Base-by-base conservation (phyloP, 2,113 vertebrate species). In the Eira barbara region DNA sequence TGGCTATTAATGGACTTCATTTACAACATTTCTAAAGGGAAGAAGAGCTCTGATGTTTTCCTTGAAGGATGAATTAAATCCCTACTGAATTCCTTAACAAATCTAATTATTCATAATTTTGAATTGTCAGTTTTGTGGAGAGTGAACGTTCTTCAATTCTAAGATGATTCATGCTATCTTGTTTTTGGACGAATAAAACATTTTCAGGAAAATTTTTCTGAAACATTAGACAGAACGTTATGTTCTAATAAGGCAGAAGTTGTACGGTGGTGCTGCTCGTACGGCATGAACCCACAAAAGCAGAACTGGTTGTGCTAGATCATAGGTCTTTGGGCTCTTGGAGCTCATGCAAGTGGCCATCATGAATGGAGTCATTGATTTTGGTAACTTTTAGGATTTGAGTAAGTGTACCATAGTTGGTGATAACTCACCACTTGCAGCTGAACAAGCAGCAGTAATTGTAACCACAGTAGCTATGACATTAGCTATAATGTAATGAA, bases 131-230 rank as follows among this genome's bases (percentile, higher is more conserved):
- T 0, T 5, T 97, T 97, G 89, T 96, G 97, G 97, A 97, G 97
- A 98, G 98, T 95, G 29, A 85, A 76, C 47, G 13, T 95, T 98
- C 93, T 98, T 98, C 94, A 95, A 93, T 94, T 98, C 63, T 96
- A 96, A 93, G n/a, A 98, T 97, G 83, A 97, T 94, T 98, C 91
- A 96, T 98, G 94, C 87, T 96, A 96, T 69, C 87, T 95, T 71
- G 10, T 89, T 97, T 97, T 95, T 95, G 95, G 96, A 97, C 97
- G 97, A 98, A 98, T 97, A 98, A 98, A 98, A 97, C 59, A 98
- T 98, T 96, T 97, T 96, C 89, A 65, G 49, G 20, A 95, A 94
- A 97, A 76, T 94, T 90, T 98, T 63, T 87, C 45, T 82, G 95
- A 96, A 97, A 97, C 81, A 96, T 97, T 96, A 89, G 47, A 61